Base-by-base conservation (phyloP, 1,140 invertebrate genomes). In the Micrasema longulum region DNA sequence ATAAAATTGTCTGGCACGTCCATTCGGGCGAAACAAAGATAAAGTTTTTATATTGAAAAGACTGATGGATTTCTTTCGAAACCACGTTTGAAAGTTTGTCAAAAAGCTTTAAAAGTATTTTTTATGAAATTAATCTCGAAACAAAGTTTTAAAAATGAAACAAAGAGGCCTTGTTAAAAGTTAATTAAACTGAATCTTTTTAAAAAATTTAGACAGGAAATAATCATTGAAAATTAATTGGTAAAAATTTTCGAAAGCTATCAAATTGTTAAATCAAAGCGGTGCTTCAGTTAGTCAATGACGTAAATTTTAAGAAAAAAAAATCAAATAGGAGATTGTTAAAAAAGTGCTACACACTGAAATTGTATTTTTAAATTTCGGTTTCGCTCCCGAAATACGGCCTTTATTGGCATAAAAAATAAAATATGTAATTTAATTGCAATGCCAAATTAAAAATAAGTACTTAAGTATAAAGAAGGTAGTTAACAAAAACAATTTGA, bases 1-100 rank as follows among this genome's bases (percentile, higher is more conserved):
- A 31, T 64, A 64, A 64, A 64, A 60, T 60, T 60, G 55, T 60
- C 55, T 60, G 35, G 55, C 55, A 23, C 36, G 55, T 60, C 55
- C 55, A 41, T 60, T 60, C 35, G 55, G 35, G 55, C 36, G 55
- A 60, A 60, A 60, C 55, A 60, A 60, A 60, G 55, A 60, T 60
- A 60, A 60, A 60, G 55, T 60, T 60, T 60, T 60, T 60, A 60
- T 60, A 60, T 60, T 60, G 55, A 60, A 60, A 60, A 41, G 55
- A 18, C 55, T 60, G 55, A 60, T 60, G 55, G 55, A 60, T 60
- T 41, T 60, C 55, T 38, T 11, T 16, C 35, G n/a, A 20, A 43
- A 60, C 10, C 55, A 35, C 36, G 55, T 60, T 60, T 20, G n/a
- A 60, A 60, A 60, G 35, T 38, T 55, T 60, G 41, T 41, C 55